phyloP scores from a whole-genome alignment of 2,888 invertebrate species.

The Ditula angustiorana region DNA sequence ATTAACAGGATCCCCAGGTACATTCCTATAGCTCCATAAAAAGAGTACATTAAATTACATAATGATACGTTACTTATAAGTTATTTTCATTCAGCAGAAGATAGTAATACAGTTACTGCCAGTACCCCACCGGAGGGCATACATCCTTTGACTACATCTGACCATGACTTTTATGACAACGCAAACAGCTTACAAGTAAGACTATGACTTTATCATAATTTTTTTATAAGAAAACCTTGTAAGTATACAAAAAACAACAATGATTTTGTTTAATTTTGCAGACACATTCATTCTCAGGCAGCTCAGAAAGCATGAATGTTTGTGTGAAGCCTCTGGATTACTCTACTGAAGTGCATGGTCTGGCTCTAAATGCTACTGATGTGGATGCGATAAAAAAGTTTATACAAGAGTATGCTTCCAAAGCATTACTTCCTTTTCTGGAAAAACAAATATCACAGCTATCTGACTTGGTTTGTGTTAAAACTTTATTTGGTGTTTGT shows the following conservation, averaged over 20 bases:
- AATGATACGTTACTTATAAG: not conserved
- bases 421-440: conserved; percentile 95
- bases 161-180: conserved; percentile 84
- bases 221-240: not conserved
- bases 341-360: conserved; percentile 87
- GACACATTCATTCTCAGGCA: conserved; percentile 82
- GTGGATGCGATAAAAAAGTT: conserved; percentile 94
- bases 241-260: not conserved
- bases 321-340: conserved; percentile 76
- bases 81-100: conserved; percentile 52
- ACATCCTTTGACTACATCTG: conserved; percentile 92
- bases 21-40: not conserved
- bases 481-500: conserved; percentile 24
- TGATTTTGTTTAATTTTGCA: conserved; percentile 53
- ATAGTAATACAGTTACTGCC: conserved; percentile 50
- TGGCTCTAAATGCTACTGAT: conserved; percentile 92
- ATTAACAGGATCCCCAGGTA: conserved; percentile 22
- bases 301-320: conserved; percentile 86
- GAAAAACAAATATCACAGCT: conserved; percentile 94
- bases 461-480: conserved; percentile 88
- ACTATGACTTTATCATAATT: conserved; percentile 1
- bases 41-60: too few species aligned
- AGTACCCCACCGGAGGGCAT: conserved; percentile 64
- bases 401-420: conserved; percentile 94
- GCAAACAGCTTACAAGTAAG: conserved; percentile 82